Evolutionary conservation across 2,113 vertebrate species (phyloP), one percentile per base, ranked within the genome.

Genomic region (Fregetta grallaria): DNA sequence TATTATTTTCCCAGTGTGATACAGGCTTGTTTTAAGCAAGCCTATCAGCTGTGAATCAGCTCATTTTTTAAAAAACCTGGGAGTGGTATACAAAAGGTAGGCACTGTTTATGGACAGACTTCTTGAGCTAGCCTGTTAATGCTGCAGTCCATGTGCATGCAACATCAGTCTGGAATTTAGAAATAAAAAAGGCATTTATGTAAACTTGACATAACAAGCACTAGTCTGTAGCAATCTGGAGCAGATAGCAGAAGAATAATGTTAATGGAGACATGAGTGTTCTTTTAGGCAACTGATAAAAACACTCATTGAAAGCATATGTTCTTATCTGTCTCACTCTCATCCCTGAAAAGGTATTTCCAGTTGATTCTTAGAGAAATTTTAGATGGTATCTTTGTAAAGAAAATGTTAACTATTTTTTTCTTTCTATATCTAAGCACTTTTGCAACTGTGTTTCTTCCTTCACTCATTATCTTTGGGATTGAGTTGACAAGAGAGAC

Each of bases 171-270:
- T 93, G 74, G 62, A 94, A 91, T 94, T 92, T 40, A 75, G 88
- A 82, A 95, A 89, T 74, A 70, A 86, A 93, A 94, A 80, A 23
- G 6, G 9, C 42, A 70, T 10, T 88, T 40, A 27, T 2, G 4
- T 73, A 92, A 89, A 96, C 53, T 38, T 81, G 80, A 81, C 3
- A 0, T 77, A 92, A 85, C 0, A 15, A 84, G 25, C 1, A 1
- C 34, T 49, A 55, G 49, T 73, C 66, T 88, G 55, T 71, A 85
- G 68, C 59, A 84, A 44, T 66, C 30, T 86, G 42, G n/a, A 85
- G 65, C 36, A 83, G 95, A 96, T 72, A 97, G 58, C 30, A 66
- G 72, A 88, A 94, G 83, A 96, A 68, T 70, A 81, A 96, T 84
- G 61, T 9, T 91, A 91, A 88, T 86, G 58, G 70, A 68, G 56